A percentile compares a stretch with the other conserved stretches of the same genome.
Evolutionary conservation across 2,113 vertebrate species (phyloP).

Genomic region (Emydocephalus ijimae): DNA sequence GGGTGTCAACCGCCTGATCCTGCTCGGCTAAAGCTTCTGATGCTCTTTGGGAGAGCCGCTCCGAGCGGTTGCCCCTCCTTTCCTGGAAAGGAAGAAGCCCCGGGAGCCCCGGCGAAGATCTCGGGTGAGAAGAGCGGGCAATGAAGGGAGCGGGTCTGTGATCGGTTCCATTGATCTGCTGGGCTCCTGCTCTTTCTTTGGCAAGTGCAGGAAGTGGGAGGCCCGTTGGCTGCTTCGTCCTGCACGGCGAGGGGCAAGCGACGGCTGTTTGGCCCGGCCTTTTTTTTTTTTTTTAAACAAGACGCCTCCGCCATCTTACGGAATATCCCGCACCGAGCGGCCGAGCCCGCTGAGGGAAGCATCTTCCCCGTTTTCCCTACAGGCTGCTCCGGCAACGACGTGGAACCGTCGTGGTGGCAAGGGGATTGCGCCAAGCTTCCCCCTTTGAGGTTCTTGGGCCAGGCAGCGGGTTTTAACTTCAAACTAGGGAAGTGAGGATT

Average conservation of each 20-base stretch:
- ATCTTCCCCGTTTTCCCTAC: neutral
- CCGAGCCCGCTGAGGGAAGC: neutral
- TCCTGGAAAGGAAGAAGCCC: neutral
- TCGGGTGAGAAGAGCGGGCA: neutral
- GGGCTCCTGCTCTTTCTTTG: neutral
- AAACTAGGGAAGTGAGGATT: neutral
- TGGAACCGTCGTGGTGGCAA: neutral
- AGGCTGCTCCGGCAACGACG: neutral
- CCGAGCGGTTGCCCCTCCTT: neutral
- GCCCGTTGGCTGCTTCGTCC: neutral
- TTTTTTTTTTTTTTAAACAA: too few relatives aligned
- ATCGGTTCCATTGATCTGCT: neutral
- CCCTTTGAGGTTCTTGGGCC: neutral
- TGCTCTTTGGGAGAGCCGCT: neutral
- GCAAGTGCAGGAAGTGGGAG: neutral
- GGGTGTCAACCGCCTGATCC: neutral
- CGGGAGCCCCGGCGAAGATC: neutral
- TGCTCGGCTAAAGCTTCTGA: neutral
- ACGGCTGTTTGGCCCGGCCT: neutral
- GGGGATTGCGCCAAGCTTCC: neutral
- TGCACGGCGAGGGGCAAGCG: neutral
- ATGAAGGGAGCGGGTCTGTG: neutral
- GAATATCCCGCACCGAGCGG: neutral
- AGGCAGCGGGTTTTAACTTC: neutral
- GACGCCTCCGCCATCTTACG: neutral